Percentiles rank a stretch among this genome's conserved stretches.
Evolutionary conservation across 2,888 invertebrate species (phyloP).

Genomic region (Phania funesta): DNA sequence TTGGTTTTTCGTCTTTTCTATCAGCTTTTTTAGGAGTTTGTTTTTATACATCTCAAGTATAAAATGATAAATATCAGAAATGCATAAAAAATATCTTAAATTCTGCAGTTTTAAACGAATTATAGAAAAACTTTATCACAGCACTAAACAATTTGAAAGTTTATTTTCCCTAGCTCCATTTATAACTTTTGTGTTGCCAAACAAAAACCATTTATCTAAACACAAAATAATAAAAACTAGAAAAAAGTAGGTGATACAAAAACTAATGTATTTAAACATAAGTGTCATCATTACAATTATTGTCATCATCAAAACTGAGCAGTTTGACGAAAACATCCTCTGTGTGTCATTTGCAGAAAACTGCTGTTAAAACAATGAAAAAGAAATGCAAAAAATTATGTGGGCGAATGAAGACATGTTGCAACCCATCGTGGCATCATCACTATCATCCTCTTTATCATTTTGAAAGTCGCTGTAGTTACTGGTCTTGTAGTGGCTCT

Average conservation of each 20-base stretch:
- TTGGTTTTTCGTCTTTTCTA: background rate
- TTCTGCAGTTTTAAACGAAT: background rate
- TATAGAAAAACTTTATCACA: conserved; percentile 48
- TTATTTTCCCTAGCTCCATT: background rate
- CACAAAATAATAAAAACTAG: background rate
- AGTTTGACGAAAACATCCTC: conserved; percentile 42
- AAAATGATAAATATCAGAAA: conserved; percentile 13
- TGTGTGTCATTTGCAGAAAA: conserved; percentile 23
- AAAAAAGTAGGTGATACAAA: background rate
- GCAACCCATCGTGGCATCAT: background rate
- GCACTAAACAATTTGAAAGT: conserved; percentile 37
- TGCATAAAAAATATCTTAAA: conserved; percentile 18
- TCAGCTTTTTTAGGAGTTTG: background rate
- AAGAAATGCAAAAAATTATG: background rate
- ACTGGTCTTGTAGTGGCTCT: background rate
- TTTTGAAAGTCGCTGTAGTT: conserved; percentile 7
- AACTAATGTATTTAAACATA: conserved; percentile 39
- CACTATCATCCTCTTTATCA: background rate
- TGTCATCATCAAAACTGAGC: conserved; percentile 32
- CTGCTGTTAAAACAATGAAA: background rate
- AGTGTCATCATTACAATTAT: conserved; percentile 42
- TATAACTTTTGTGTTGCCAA: background rate
- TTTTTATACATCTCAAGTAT: background rate
- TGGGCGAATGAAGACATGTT: background rate
- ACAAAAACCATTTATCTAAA: background rate